Base-by-base conservation (phyloP, 2,888 invertebrate species). In the Drosophila mayaguana region DNA sequence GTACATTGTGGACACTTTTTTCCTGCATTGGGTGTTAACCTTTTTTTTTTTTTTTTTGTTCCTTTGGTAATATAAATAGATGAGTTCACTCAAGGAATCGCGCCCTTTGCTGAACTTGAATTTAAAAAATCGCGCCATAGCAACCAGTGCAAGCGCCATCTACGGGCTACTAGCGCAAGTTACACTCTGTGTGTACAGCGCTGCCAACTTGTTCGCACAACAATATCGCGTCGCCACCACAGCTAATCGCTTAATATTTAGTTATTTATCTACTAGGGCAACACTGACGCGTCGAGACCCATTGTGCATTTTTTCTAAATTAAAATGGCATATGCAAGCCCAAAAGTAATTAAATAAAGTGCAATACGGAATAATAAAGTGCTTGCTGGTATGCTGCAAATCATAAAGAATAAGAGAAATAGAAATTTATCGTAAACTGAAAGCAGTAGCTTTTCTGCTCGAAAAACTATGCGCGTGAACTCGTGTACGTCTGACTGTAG, bases 221-320 rank as follows among this genome's bases (percentile, higher is more conserved):
- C 18, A 16, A 14, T 32, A 63, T 68, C 50, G 59, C 6, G 12
- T 32, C 3, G 36, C 66, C 54, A 50, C 63, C 72, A 53, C 54
- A 36, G 18, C 11, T 32, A 59, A 34, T 62, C 54, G 14, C 63
- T 59, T 36, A 18, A 54, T 22, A 51, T 32, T 42, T 59, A 40
- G 34, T 56, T 62, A 63, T 60, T 43, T 55, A 74, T 74, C 66
- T 61, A 25, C 20, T 46, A 50, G 77, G 74, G 71, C 25, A 77
- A 45, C 77, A 67, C 77, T 77, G 74, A 36, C 46, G 77, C 71
- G 63, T 56, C 66, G 63, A 74, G 63, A 59, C 43, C 60, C 78
- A 75, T 78, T 78, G 78, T 78, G 78, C 78, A 78, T 78, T 78
- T 78, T 71, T 78, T 78, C 78, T 78, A 78, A 75, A 72, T 67